These are phyloP conservation scores for Nephrocerus scutellatus DNA, from an alignment of 2,888 invertebrate species.

Conservation along the genomic window DNA sequence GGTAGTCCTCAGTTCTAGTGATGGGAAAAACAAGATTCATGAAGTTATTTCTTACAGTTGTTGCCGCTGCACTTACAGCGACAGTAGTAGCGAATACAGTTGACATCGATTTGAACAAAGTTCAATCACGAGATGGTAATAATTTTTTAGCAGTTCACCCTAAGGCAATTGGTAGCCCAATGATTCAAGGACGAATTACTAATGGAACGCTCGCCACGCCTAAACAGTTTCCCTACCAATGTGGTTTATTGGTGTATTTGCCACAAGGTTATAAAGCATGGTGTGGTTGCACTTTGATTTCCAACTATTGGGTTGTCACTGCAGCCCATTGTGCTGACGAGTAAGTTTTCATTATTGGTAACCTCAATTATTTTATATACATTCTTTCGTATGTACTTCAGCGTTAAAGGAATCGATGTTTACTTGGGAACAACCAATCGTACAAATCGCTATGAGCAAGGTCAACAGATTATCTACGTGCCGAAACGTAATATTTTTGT, in stretches of 20 bases:
- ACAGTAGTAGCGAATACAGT: no score
- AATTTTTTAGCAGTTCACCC: no score
- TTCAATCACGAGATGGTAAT: no score
- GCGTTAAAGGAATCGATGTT: conserved; percentile 24
- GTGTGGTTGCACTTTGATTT: conserved; percentile 41
- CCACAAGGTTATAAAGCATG: conserved; percentile 25
- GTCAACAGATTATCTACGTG: conserved; percentile 13
- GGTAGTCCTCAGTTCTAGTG: no score
- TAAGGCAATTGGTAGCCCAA: neutral
- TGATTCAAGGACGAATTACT: conserved; percentile 35
- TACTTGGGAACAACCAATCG: conserved; percentile 21
- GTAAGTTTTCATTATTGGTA: conserved; percentile 12
- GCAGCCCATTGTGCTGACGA: conserved; percentile 41
- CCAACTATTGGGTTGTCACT: conserved; percentile 36
- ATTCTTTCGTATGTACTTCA: conserved; percentile 18
- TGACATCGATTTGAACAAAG: no score
- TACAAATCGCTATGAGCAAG: conserved; percentile 14
- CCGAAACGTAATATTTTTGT: conserved; percentile 26
- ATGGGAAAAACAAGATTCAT: no score
- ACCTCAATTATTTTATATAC: conserved; percentile 13
- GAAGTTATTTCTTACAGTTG: no score
- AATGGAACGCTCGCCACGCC: conserved; percentile 30
- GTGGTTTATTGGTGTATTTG: conserved; percentile 31
- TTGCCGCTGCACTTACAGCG: no score
- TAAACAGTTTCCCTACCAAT: conserved; percentile 39